phyloP scores from a whole-genome alignment of 2,888 invertebrate species.

The Amphiduros pacificus region DNA sequence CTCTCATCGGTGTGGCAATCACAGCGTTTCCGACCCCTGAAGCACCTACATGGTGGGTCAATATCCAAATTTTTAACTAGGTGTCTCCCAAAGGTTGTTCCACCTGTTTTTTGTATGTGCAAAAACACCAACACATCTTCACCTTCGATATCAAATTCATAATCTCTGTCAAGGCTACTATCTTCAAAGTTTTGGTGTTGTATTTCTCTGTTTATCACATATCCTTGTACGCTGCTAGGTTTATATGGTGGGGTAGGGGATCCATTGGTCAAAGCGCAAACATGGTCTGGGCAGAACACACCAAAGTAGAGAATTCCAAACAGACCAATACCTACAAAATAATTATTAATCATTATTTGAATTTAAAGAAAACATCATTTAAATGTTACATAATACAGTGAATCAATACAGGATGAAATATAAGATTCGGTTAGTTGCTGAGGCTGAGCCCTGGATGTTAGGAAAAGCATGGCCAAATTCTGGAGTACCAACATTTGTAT shows the following conservation, averaged over 20 bases:
- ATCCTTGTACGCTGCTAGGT: not conserved
- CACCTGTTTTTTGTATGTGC: constrained; percentile 99
- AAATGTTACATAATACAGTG: too few species aligned
- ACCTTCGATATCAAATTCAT: constrained; percentile 62
- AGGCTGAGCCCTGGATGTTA: too few species aligned
- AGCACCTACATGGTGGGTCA: constrained; percentile 91
- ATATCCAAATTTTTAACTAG: constrained; percentile 92
- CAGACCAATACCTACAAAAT: constrained; percentile 69
- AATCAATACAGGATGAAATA: too few species aligned
- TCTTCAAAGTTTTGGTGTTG: constrained; percentile 65
- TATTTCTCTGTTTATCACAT: constrained; percentile 18
- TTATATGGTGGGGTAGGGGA: constrained; percentile 6
- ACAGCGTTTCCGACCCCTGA: constrained; percentile 80
- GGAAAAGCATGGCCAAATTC: too few species aligned
- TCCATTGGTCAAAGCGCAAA: constrained; percentile 60
- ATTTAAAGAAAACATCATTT: too few species aligned
- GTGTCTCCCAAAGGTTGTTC: constrained; percentile 94
- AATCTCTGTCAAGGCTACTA: constrained; percentile 80
- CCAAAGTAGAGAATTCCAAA: constrained; percentile 87
- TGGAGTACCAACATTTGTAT: too few species aligned
- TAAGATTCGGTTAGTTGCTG: too few species aligned
- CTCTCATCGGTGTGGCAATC: constrained; percentile 37
- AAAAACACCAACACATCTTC: constrained; percentile 97
- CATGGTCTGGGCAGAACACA: constrained; percentile 87
- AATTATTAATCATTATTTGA: too few species aligned